These are phyloP conservation scores for Melanophora roralis DNA, from an alignment of 2,888 invertebrate genomes.

Conservation along the genomic window DNA sequence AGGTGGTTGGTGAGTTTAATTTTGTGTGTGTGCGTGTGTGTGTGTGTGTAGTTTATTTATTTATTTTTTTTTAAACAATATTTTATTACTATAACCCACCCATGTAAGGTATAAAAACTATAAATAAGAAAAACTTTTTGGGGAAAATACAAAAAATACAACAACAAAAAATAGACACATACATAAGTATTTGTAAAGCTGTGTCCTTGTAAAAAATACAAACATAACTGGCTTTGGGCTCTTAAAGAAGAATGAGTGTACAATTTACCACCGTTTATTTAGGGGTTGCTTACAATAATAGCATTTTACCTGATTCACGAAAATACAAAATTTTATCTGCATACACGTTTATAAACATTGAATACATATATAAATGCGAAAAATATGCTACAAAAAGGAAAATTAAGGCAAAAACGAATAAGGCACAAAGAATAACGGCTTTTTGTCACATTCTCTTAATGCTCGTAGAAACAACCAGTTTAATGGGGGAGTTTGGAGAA, in stretches of 20 bases:
- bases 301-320: constrained; percentile 41
- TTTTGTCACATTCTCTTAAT: constrained; percentile 48
- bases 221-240: not conserved
- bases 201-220: not conserved
- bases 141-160: not conserved
- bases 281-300: constrained; percentile 31
- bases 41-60: not conserved
- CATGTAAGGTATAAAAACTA: constrained; percentile 15
- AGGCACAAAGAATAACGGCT: constrained; percentile 43
- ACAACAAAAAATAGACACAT: not conserved
- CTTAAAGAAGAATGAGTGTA: not conserved
- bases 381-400: constrained; percentile 55
- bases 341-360: constrained; percentile 2
- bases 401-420: constrained; percentile 13
- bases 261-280: not conserved
- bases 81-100: constrained; percentile 48
- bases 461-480: not conserved
- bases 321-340: not conserved
- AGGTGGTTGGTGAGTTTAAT: not conserved
- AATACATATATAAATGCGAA: constrained; percentile 48
- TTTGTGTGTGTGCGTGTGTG: not conserved
- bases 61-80: not conserved
- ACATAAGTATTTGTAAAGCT: not conserved
- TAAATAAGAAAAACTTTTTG: not conserved
- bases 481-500: not conserved